Conservation (phyloP, 2,888 invertebrate genomes). For the Minunthozetes semirufus region DNA sequence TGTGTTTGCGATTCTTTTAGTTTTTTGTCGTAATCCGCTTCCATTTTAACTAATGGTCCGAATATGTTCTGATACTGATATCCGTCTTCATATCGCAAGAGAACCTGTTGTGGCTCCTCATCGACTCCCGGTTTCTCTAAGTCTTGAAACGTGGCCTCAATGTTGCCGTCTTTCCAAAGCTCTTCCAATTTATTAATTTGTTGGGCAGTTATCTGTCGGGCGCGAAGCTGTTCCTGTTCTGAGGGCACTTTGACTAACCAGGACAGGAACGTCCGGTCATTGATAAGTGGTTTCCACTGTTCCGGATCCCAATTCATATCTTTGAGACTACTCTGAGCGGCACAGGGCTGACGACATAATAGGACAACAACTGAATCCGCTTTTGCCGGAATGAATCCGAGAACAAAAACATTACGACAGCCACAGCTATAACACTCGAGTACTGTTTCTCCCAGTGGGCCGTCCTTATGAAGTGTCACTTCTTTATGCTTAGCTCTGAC, state of each 20-base stretch:
- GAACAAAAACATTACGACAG: conserved; percentile 92
- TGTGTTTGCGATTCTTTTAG: conserved; percentile 97
- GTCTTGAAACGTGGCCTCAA: conserved; percentile 95
- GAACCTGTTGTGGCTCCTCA: conserved; percentile 90
- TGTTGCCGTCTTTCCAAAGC: conserved; percentile 90
- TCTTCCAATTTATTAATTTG: conserved; percentile 98
- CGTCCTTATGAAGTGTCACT: conserved; percentile 92
- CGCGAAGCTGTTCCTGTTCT: conserved; percentile 89
- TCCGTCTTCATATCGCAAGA: conserved; percentile 86
- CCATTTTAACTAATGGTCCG: conserved; percentile 89
- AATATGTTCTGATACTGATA: conserved; percentile 99
- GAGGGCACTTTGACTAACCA: conserved; percentile 98
- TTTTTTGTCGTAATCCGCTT: conserved; percentile 96
- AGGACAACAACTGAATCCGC: conserved; percentile 96
- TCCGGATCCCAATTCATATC: conserved; percentile 99
- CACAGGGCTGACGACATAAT: conserved; percentile 95
- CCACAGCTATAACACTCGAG: conserved; percentile 99
- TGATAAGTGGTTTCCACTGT: conserved; percentile 96
- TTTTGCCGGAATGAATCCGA: conserved; percentile 98
- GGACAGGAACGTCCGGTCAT: conserved; percentile 87
- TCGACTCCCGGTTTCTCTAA: conserved; percentile 96
- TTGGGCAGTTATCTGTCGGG: conserved; percentile 91
- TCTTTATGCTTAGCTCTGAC: conserved; percentile 99
- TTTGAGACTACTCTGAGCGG: conserved; percentile 90
- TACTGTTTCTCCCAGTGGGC: conserved; percentile 93